These are phyloP conservation scores for Nymphalis c-album DNA, from an alignment of 2,888 invertebrate species.

Conservation along the genomic window DNA sequence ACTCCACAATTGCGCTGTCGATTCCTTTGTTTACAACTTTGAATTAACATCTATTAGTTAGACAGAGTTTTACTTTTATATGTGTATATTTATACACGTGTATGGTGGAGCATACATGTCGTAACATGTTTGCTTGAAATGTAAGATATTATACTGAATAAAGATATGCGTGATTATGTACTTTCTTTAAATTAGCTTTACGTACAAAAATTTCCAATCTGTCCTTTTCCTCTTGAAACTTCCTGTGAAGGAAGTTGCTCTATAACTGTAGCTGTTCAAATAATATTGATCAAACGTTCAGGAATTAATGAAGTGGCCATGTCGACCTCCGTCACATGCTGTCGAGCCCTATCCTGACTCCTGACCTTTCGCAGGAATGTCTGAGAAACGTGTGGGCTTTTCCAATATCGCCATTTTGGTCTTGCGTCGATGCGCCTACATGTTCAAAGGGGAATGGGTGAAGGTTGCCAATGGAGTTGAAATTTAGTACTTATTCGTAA, in stretches of 20 bases:
- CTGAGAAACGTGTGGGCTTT: slow-evolving; percentile 64
- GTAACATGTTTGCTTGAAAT: neutral
- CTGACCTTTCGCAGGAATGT: slow-evolving; percentile 65
- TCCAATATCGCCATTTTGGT: slow-evolving; percentile 35
- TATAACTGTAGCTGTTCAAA: slow-evolving; percentile 11
- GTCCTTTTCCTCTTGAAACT: neutral
- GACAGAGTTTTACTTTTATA: slow-evolving; percentile 25
- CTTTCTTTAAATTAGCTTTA: too few relatives aligned
- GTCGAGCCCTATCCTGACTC: slow-evolving; percentile 52
- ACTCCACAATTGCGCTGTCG: slow-evolving; percentile 32
- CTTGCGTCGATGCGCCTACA: slow-evolving; percentile 32
- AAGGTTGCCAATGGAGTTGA: neutral
- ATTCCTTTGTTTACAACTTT: slow-evolving; percentile 40
- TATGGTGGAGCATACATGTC: neutral
- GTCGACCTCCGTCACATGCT: slow-evolving; percentile 75
- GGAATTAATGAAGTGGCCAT: slow-evolving; percentile 79
- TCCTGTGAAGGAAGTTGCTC: neutral
- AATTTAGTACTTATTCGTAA: too few relatives aligned
- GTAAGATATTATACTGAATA: too few relatives aligned
- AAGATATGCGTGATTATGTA: too few relatives aligned
- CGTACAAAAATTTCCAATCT: neutral
- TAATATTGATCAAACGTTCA: slow-evolving; percentile 65
- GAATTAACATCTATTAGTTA: slow-evolving; percentile 27
- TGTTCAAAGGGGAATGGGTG: slow-evolving; percentile 8
- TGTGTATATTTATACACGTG: slow-evolving; percentile 1